These are phyloP conservation scores for Delichon dasypus DNA, from an alignment of 2,797 vertebrate genomes.

Conservation along the genomic window DNA sequence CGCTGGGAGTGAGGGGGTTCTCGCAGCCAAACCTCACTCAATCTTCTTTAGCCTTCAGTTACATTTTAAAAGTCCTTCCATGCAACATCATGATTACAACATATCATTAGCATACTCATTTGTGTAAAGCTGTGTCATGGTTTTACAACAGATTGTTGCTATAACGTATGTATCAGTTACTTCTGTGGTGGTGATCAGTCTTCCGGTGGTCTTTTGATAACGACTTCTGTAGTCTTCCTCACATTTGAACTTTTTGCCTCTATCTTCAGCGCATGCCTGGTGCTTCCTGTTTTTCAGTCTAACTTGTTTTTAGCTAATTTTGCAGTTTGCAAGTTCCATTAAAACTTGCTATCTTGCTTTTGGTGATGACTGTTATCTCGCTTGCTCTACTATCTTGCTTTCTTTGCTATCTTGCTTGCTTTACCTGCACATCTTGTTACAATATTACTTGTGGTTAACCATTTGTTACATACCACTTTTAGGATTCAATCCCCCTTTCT, in stretches of 20 bases:
- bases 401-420: not conserved
- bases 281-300: not conserved
- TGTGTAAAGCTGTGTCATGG: not conserved
- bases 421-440: not conserved
- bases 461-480: not conserved
- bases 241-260: not conserved
- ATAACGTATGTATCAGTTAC: not conserved
- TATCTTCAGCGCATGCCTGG: not conserved
- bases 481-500: no score
- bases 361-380: not conserved
- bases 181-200: not conserved
- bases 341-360: not conserved
- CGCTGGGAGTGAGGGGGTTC: not conserved
- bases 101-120: not conserved
- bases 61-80: not conserved
- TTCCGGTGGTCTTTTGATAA: not conserved
- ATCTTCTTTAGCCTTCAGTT: not conserved
- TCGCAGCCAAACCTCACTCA: not conserved
- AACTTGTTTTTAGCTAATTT: not conserved
- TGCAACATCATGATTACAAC: not conserved
- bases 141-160: not conserved
- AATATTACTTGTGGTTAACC: not conserved
- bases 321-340: not conserved
- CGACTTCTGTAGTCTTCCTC: not conserved
- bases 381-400: not conserved